phyloP scores from a whole-genome alignment of 1,140 invertebrate species.

The Coenobita brevimanus region DNA sequence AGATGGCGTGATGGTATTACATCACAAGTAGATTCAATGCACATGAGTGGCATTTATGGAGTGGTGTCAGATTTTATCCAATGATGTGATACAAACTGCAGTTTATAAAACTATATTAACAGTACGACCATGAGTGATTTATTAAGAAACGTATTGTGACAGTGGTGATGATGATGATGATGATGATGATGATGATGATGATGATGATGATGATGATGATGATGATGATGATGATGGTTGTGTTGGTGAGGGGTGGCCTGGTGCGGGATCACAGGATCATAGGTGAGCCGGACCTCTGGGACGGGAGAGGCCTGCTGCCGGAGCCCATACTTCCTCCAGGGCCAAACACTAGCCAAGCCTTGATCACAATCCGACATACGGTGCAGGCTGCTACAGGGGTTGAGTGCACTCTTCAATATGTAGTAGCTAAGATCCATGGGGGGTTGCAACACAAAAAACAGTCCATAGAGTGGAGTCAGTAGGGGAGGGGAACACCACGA shows the following conservation, averaged over 20 bases:
- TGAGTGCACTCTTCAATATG: conserved; percentile 67
- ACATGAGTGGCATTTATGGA: too few relatives aligned
- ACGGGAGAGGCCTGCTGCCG: conserved; percentile 43
- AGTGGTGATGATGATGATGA: neutral
- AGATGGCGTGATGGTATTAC: too few relatives aligned
- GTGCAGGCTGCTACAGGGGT: conserved; percentile 67
- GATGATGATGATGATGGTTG: too few relatives aligned
- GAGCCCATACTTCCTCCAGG: conserved; percentile 63
- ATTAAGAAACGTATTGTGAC: too few relatives aligned
- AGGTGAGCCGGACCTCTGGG: conserved; percentile 41
- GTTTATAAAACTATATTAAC: too few relatives aligned
- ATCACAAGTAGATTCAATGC: too few relatives aligned
- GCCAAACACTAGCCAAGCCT: conserved; percentile 69
- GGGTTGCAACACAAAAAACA: conserved; percentile 65
- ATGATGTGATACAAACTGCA: too few relatives aligned
- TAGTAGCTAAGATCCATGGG: conserved; percentile 66
- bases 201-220: too few relatives aligned
- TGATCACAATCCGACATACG: conserved; percentile 66
- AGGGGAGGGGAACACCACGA: conserved; percentile 53
- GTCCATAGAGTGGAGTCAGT: conserved; percentile 67
- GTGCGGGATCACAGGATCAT: conserved; percentile 5
- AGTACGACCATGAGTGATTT: too few relatives aligned
- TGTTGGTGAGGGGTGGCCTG: neutral
- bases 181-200: neutral
- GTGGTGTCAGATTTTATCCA: too few relatives aligned